Evolutionary conservation across 2,113 vertebrate genomes (phyloP), one percentile per base, ranked within the genome.

Genomic region (Pitta sordida): DNA sequence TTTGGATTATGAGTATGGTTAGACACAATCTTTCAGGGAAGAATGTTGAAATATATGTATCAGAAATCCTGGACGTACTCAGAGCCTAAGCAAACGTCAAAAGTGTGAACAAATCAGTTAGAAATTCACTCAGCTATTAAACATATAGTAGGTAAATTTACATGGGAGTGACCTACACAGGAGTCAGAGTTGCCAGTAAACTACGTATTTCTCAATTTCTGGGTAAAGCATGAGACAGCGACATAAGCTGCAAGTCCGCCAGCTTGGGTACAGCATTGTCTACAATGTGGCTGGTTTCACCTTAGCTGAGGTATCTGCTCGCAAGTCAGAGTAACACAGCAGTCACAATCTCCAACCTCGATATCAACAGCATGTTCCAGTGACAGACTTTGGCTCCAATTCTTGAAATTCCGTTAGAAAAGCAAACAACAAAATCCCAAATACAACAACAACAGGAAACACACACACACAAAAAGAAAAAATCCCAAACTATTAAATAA

Each of bases 221-320:
- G 44, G 14, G 5, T 73, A 37, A 63, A 71, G 43, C 2, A 5
- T 27, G 39, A 59, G 78, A 43, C 49, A 81, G 39, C 32, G 87
- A 14, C 29, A 64, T 5, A 29, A 76, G 44, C 78, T 44, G n/a
- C 32, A 51, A 59, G 11, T 81, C 5, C 67, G 15, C 21, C 49
- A 69, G 32, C 52, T 27, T n/a, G 78, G 2, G 6, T 3, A 16
- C 16, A 18, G 24, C 1, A 0, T 15, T 49, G 32, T 13, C 27
- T 43, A 8, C 19, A 24, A 26, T 0, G 1, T 18, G 39, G 11
- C 34, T 63, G 53, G 4, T 56, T 78, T 56, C 60, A 43, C n/a
- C n/a, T 12, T 6, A 34, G 49, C 36, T 69, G 43, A 62, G 53
- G 34, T 49, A 39, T 29, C 63, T 76, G 34, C 63, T 64, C 43